Evolutionary conservation across 2,888 invertebrate genomes (phyloP), one percentile per base, ranked within the genome.

Genomic region (Listrodromus nycthemerus): DNA sequence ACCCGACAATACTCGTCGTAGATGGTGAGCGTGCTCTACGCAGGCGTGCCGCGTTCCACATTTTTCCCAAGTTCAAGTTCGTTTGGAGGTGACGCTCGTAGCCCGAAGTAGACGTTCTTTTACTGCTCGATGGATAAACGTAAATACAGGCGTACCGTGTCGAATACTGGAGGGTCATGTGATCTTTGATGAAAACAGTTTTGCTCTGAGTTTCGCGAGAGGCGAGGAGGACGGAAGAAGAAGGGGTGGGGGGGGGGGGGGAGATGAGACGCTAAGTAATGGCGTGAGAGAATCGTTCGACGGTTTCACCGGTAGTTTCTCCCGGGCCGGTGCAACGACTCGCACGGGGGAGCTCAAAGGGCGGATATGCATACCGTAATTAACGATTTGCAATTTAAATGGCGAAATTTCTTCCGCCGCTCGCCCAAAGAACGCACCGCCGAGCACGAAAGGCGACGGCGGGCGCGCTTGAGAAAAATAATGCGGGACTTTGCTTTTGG

Each of bases 11-110:
- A 69, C 74, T 69, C 75, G 70, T 48, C 48, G 58, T 58, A 58
- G 27, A 58, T 73, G 45, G 30, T 37, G 80, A 66, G 50, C 58
- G 48, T 13, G 41, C 61, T 13, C 10, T 50, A 66, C 37, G 63
- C 69, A 77, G 45, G 80, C 75, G 84, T 76, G 84, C 70, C 82
- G 71, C 86, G 85, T 80, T 87, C 85, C 69, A 88, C 84, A 89
- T 88, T 87, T 88, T 87, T 87, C 45, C 75, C 88, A 89, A 90
- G 90, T 90, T 90, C 90, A 90, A 89, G 89, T 88, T 87, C 88
- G 84, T 87, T 89, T 87, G 73, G 84, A 86, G 86, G 88, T 89
- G 86, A 81, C 19, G 66, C 65, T 27, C 30, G 50, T n/a, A 71
- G 71, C 37, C 63, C 55, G 37, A 73, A 52, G n/a, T 58, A 55